phyloP scores from a whole-genome alignment of 2,888 invertebrate species.

The Heliconius ethilla region DNA sequence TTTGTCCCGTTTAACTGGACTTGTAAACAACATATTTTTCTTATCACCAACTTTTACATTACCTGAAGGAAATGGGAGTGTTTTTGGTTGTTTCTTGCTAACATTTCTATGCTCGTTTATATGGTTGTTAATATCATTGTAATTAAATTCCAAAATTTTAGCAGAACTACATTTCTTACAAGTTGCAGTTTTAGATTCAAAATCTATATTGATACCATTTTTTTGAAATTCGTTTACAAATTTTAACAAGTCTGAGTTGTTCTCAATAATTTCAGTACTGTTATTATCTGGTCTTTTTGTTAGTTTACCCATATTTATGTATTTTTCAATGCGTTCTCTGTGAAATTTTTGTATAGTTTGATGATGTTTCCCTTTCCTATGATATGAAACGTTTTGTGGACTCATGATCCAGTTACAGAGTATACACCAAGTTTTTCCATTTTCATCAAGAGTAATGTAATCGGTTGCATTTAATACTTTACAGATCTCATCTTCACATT shows the following conservation, averaged over 20 bases:
- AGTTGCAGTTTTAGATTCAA: conserved; percentile 47
- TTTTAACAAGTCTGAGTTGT: conserved; percentile 47
- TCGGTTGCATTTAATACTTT: conserved; percentile 44
- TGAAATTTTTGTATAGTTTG: conserved; percentile 50
- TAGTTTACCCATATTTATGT: conserved; percentile 15
- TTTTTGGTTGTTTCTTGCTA: conserved; percentile 2
- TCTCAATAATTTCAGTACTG: conserved; percentile 25
- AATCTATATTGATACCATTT: conserved; percentile 52
- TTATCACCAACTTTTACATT: conserved; percentile 6
- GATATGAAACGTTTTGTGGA: conserved; percentile 7
- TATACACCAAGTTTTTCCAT: conserved; percentile 47
- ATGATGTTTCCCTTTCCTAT: conserved; percentile 49
- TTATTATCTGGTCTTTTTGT: conserved; percentile 14
- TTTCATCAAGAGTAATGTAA: conserved; percentile 44
- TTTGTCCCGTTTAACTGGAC: conserved; percentile 21
- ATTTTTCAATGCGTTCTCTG: conserved; percentile 39
- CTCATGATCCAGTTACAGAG: conserved; percentile 50
- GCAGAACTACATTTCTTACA: conserved; percentile 53
- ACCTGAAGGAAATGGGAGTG: conserved; percentile 2
- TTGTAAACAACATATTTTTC: conserved; percentile 27
- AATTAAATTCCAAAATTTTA: conserved; percentile 45
- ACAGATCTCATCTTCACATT: conserved; percentile 45
- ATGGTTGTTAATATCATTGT: conserved; percentile 48
- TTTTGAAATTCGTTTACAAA: conserved; percentile 49
- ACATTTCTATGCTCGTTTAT: conserved; percentile 49